These are phyloP conservation scores for Stegastes partitus DNA, from an alignment of 2,113 vertebrate species.

Conservation along the genomic window DNA sequence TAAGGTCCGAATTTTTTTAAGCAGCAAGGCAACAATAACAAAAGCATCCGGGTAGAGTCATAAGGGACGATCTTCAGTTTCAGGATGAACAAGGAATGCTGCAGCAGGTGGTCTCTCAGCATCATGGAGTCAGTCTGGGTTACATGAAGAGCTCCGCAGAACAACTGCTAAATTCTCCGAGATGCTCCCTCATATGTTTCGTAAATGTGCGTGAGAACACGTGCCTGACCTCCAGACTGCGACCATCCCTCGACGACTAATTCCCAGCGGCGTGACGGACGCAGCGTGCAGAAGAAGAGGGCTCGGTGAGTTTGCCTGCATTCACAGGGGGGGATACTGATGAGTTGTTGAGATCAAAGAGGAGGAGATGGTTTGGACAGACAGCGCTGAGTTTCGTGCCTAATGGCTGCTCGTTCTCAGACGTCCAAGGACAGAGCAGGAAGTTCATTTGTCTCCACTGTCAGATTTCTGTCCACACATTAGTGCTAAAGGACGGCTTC, in stretches of 20 bases:
- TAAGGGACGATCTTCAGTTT: too few relatives aligned
- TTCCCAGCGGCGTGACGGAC: conserved; percentile 33
- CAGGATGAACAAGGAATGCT: too few relatives aligned
- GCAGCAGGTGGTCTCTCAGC: too few relatives aligned
- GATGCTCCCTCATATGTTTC: too few relatives aligned
- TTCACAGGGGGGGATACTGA: conserved; percentile 43
- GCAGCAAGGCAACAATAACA: not conserved
- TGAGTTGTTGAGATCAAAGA: conserved; percentile 50
- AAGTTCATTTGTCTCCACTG: conserved; percentile 38
- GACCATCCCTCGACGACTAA: not conserved
- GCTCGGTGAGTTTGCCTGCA: not conserved
- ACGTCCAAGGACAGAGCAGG: conserved; percentile 50
- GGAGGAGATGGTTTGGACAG: conserved; percentile 38
- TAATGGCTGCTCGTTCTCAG: conserved; percentile 32
- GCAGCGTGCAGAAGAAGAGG: conserved; percentile 11
- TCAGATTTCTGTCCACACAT: conserved; percentile 22
- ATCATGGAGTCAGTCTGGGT: too few relatives aligned
- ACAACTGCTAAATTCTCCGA: too few relatives aligned
- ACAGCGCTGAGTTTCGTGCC: conserved; percentile 20
- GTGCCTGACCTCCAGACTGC: conserved; percentile 42
- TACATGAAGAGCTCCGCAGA: too few relatives aligned
- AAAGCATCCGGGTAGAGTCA: not conserved
- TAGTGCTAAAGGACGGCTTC: not conserved
- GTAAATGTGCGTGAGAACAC: not conserved
- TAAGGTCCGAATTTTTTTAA: too few relatives aligned